phyloP scores from a whole-genome alignment of 1,140 invertebrate species.

The Orius insidiosus region DNA sequence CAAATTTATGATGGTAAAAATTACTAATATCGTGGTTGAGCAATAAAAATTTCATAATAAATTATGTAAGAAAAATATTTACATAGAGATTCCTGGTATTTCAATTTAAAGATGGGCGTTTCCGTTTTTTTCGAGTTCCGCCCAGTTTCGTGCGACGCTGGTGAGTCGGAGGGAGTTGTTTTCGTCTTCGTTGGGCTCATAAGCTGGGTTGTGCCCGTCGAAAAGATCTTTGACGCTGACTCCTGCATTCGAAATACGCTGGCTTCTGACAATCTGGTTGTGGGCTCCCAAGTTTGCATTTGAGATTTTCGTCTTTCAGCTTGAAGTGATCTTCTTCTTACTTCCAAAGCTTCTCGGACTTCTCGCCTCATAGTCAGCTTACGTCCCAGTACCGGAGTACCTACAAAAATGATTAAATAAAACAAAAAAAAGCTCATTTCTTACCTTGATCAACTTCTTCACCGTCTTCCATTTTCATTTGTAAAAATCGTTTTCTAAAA shows the following conservation, averaged over 20 bases:
- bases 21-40: no score
- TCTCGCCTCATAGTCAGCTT: conserved; percentile 68
- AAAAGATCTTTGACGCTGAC: conserved; percentile 23
- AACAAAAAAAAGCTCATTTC: neutral
- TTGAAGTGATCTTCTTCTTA: conserved; percentile 70
- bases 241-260: conserved; percentile 20
- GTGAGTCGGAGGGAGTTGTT: conserved; percentile 16
- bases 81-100: no score
- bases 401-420: conserved; percentile 24
- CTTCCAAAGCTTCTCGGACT: conserved; percentile 64
- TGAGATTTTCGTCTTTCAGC: conserved; percentile 65
- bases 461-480: conserved; percentile 54
- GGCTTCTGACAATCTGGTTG: conserved; percentile 43
- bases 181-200: conserved; percentile 20
- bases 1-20: no score
- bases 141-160: conserved; percentile 20
- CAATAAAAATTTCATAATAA: no score
- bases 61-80: no score
- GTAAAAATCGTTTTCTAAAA: conserved; percentile 82
- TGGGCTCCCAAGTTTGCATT: conserved; percentile 79
- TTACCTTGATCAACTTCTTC: conserved; percentile 19
- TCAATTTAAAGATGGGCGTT: neutral
- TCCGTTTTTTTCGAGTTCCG: conserved; percentile 19
- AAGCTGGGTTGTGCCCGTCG: conserved; percentile 22
- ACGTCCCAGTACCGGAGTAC: conserved; percentile 60